A percentile compares a stretch with the other conserved stretches of the same genome.
Evolutionary conservation across 2,888 invertebrate species (phyloP).

Genomic region (Diaprepes abbreviatus): DNA sequence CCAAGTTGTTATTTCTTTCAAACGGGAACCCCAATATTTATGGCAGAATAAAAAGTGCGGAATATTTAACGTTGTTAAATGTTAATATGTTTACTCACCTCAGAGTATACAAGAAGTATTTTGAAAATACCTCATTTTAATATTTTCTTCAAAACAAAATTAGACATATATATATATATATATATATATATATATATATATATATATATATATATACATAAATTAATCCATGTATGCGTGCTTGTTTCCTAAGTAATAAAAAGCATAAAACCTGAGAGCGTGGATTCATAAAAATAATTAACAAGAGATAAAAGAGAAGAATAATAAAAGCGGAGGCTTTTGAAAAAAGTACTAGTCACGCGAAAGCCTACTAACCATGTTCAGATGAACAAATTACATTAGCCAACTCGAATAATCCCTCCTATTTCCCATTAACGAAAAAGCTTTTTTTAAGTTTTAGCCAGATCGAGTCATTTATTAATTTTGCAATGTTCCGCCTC

Average conservation of each 20-base stretch:
- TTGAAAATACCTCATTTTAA: too few relatives aligned
- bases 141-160: too few relatives aligned
- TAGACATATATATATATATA: too few relatives aligned
- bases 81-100: too few relatives aligned
- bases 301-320: slow-evolving; percentile 66
- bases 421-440: slow-evolving; percentile 67
- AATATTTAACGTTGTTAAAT: too few relatives aligned
- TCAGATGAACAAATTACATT: slow-evolving; percentile 68
- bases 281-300: slow-evolving; percentile 67
- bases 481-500: slow-evolving; percentile 30
- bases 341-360: slow-evolving; percentile 61
- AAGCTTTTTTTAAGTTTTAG: slow-evolving; percentile 64
- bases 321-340: slow-evolving; percentile 61
- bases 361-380: slow-evolving; percentile 68
- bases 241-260: slow-evolving; percentile 41
- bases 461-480: slow-evolving; percentile 36
- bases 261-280: slow-evolving; percentile 45
- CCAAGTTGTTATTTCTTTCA: too few relatives aligned
- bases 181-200: too few relatives aligned
- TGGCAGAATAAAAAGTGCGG: too few relatives aligned
- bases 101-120: too few relatives aligned
- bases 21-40: too few relatives aligned
- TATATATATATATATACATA: too few relatives aligned
- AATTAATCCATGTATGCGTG: slow-evolving; percentile 45
- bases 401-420: slow-evolving; percentile 64